Conservation (phyloP, 2,797 vertebrate species). For the Gymnothorax reevesii region DNA sequence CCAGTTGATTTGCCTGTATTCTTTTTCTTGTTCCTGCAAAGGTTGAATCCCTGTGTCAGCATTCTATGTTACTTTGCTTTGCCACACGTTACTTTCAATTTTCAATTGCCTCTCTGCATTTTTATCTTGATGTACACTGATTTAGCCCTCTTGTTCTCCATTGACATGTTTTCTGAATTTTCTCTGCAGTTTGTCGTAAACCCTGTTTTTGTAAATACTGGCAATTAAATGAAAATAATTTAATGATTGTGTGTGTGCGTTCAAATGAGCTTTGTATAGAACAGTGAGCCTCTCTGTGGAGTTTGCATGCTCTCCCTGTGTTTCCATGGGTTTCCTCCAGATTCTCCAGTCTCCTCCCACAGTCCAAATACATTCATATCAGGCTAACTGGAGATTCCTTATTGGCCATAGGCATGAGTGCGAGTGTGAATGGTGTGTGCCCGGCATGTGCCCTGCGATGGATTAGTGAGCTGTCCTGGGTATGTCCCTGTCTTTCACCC, state of each 20-base stretch:
- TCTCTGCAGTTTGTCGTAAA: conserved; percentile 62
- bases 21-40: conserved; percentile 6
- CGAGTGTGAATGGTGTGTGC: too few relatives aligned
- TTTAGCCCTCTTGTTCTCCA: conserved; percentile 46
- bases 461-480: too few relatives aligned
- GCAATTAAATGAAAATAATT: conserved; percentile 79
- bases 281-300: neutral
- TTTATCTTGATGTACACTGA: neutral
- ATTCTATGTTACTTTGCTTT: neutral
- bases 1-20: neutral
- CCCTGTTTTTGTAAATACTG: conserved; percentile 76
- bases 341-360: too few relatives aligned
- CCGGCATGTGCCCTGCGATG: too few relatives aligned
- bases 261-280: conserved; percentile 34
- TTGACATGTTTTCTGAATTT: conserved; percentile 45
- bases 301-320: too few relatives aligned
- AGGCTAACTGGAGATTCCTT: too few relatives aligned
- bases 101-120: neutral
- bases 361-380: too few relatives aligned
- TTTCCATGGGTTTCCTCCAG: too few relatives aligned
- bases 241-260: conserved; percentile 64
- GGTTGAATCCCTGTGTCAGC: neutral
- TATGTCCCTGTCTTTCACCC: too few relatives aligned
- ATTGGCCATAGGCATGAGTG: too few relatives aligned
- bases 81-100: neutral